Percentiles rank a stretch among this genome's conserved stretches.
These are phyloP conservation scores for Iguana delicatissima DNA, from an alignment of 2,797 vertebrate genomes.

Conservation along the genomic window DNA sequence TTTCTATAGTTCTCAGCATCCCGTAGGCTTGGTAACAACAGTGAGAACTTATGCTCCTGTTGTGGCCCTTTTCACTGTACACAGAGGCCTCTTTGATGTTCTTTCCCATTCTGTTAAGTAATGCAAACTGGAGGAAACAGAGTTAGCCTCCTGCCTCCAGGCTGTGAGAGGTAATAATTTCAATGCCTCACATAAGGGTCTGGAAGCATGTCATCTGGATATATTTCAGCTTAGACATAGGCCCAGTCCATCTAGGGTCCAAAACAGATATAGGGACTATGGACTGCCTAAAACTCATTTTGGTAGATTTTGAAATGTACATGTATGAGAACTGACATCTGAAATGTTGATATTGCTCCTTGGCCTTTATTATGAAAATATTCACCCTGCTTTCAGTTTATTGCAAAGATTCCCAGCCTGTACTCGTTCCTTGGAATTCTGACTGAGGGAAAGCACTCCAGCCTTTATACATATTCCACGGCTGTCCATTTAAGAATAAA, in stretches of 20 bases:
- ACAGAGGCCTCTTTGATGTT: background rate
- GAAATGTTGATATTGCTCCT: background rate
- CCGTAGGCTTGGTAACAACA: background rate
- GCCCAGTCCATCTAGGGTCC: background rate
- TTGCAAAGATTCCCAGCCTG: background rate
- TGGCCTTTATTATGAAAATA: background rate
- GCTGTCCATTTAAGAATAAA: conserved; percentile 48
- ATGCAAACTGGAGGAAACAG: background rate
- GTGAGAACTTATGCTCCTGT: background rate
- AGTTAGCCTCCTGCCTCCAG: background rate
- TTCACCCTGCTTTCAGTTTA: background rate
- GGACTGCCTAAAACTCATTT: background rate
- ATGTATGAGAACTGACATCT: background rate
- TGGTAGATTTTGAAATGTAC: background rate
- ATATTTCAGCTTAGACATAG: background rate
- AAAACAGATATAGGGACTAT: background rate
- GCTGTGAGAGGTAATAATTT: background rate
- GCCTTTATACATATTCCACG: conserved; percentile 47
- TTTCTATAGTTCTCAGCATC: background rate
- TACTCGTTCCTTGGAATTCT: conserved; percentile 26
- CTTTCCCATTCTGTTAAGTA: background rate
- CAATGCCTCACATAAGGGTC: background rate
- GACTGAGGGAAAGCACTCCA: conserved; percentile 44
- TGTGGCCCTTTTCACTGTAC: background rate
- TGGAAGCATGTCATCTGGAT: background rate